phyloP scores from a whole-genome alignment of 1,140 invertebrate species.

The Batillaria attramentaria region DNA sequence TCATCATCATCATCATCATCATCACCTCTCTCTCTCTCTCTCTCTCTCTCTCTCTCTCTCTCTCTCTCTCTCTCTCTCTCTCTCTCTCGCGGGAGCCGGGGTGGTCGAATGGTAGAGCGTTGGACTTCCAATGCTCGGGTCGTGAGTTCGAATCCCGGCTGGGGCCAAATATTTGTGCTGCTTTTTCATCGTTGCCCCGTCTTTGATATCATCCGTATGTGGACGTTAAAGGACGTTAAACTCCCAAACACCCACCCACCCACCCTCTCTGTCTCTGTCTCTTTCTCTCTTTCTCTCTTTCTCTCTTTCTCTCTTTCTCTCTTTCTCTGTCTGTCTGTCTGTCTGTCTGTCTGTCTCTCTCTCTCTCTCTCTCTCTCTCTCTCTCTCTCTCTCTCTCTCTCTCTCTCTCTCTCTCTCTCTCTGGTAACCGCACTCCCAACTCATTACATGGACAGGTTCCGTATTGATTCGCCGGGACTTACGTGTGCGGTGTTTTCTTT shows the following conservation, averaged over 20 bases:
- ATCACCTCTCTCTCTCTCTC: neutral
- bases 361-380: constrained; percentile 34
- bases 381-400: constrained; percentile 32
- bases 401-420: constrained; percentile 29
- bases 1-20: neutral
- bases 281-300: neutral
- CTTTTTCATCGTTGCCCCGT: too few species aligned
- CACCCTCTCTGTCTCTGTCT: neutral
- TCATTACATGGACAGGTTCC: too few species aligned
- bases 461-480: too few species aligned
- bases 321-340: constrained; percentile 36
- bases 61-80: neutral
- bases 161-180: too few species aligned
- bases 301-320: constrained; percentile 35
- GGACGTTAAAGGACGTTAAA: too few species aligned
- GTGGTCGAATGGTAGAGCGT: too few species aligned
- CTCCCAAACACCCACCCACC: neutral
- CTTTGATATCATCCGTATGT: too few species aligned
- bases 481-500: too few species aligned
- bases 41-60: neutral
- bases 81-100: too few species aligned
- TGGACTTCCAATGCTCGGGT: too few species aligned
- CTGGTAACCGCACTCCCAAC: neutral
- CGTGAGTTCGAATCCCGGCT: too few species aligned
- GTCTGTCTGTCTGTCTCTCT: constrained; percentile 41